Evolutionary conservation across 2,797 vertebrate species (phyloP).

Genomic region (Pygocentrus nattereri): DNA sequence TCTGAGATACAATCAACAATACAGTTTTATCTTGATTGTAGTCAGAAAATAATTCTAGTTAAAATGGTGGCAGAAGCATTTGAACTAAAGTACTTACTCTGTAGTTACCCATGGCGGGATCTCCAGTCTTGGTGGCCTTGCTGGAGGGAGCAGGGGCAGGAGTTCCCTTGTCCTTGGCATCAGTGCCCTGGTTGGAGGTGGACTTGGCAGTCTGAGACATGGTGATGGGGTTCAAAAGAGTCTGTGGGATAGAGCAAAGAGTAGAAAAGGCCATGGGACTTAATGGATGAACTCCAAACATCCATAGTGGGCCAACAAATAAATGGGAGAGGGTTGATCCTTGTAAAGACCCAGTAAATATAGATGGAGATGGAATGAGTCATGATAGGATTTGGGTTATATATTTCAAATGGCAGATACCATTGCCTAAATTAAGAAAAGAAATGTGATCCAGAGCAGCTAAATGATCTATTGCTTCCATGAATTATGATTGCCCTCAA

Average conservation of each 20-base stretch:
- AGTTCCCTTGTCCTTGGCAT: conserved; percentile 87
- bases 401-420: conserved; percentile 5
- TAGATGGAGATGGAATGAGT: conserved; percentile 21
- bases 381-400: conserved; percentile 5
- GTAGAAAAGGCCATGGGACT: conserved; percentile 15
- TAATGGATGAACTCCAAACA: conserved; percentile 11
- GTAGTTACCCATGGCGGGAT: conserved; percentile 83
- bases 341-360: background rate
- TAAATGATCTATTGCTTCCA: conserved; percentile 25
- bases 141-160: conserved; percentile 79
- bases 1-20: background rate
- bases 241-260: conserved; percentile 59
- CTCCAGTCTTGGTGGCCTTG: conserved; percentile 84
- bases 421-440: background rate
- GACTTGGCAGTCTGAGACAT: conserved; percentile 92
- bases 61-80: too few relatives aligned
- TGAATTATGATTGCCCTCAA: background rate
- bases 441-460: conserved; percentile 16
- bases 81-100: conserved; percentile 81
- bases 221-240: conserved; percentile 76
- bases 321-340: background rate
- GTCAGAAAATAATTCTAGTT: background rate
- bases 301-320: background rate
- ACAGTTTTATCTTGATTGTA: background rate
- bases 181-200: conserved; percentile 82